A percentile compares a stretch with the other conserved stretches of the same genome.
Conservation (phyloP, 2,113 vertebrate genomes). For the Toxotes chatareus region DNA sequence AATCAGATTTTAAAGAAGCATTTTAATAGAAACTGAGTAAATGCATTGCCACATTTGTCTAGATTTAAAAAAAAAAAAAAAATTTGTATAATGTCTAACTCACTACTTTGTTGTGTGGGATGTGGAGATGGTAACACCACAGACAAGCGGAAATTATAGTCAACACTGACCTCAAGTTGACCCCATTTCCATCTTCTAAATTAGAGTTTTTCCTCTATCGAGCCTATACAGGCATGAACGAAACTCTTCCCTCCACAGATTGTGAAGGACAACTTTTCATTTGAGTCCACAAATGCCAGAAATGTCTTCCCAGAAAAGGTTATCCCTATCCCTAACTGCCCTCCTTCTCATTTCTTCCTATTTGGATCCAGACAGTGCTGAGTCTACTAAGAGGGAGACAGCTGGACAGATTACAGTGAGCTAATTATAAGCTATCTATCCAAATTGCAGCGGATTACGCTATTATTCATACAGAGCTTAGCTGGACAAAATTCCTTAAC, state of each 20-base stretch:
- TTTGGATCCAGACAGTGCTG: constrained; percentile 58
- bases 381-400: constrained; percentile 55
- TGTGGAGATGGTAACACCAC: constrained; percentile 21
- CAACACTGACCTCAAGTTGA: constrained; percentile 47
- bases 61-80: too few species aligned
- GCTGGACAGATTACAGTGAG: constrained; percentile 69
- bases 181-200: constrained; percentile 22
- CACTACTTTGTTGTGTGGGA: constrained; percentile 26
- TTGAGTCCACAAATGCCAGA: constrained; percentile 27
- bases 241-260: constrained; percentile 9
- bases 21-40: too few species aligned
- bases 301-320: constrained; percentile 38
- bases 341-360: constrained; percentile 47
- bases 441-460: constrained; percentile 69
- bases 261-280: constrained; percentile 53
- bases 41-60: too few species aligned
- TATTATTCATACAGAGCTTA: constrained; percentile 72
- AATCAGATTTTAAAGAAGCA: too few species aligned
- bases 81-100: background rate
- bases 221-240: constrained; percentile 30
- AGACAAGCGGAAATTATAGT: constrained; percentile 41
- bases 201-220: background rate
- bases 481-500: constrained; percentile 59
- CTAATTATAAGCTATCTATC: constrained; percentile 75
- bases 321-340: constrained; percentile 45